Percentiles rank a stretch among this genome's conserved stretches.
phyloP scores from a whole-genome alignment of 2,888 invertebrate species.

The Dasypogon diadema region DNA sequence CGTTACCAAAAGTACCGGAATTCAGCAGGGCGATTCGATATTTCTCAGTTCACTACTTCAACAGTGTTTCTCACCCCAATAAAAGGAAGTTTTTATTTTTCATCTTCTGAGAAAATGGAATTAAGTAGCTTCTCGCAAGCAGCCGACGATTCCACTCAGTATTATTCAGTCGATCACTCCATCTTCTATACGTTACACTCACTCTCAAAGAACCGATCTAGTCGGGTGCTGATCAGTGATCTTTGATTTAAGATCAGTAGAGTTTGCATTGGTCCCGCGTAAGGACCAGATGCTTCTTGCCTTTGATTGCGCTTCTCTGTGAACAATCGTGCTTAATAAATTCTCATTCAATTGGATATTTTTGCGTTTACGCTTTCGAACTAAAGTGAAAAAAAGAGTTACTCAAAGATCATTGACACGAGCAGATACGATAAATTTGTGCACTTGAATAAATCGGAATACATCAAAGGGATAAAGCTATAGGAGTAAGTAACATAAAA shows the following conservation, averaged over 20 bases:
- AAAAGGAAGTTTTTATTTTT: background rate
- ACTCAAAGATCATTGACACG: constrained; percentile 40
- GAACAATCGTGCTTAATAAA: background rate
- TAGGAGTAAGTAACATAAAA: constrained; percentile 25
- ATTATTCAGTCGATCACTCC: constrained; percentile 8
- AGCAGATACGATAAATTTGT: constrained; percentile 32
- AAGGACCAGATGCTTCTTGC: constrained; percentile 37
- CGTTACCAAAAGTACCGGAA: background rate
- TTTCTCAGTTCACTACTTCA: background rate
- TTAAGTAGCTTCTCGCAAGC: background rate
- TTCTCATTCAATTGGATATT: constrained; percentile 3
- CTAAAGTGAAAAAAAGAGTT: constrained; percentile 18
- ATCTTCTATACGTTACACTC: constrained; percentile 22
- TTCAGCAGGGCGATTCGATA: background rate
- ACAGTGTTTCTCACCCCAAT: constrained; percentile 20
- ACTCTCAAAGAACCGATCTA: constrained; percentile 1
- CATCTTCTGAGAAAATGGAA: constrained; percentile 14
- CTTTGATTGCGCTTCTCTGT: constrained; percentile 10
- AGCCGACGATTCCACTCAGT: constrained; percentile 1
- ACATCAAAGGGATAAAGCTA: constrained; percentile 22
- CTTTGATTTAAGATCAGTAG: constrained; percentile 40
- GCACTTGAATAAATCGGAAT: constrained; percentile 39
- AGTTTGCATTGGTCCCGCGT: constrained; percentile 43
- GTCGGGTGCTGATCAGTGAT: constrained; percentile 34
- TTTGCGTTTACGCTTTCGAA: constrained; percentile 6